A percentile compares a stretch with the other conserved stretches of the same genome.
Conservation (phyloP, 2,888 invertebrate species). For the Schrankia costaestrigalis region DNA sequence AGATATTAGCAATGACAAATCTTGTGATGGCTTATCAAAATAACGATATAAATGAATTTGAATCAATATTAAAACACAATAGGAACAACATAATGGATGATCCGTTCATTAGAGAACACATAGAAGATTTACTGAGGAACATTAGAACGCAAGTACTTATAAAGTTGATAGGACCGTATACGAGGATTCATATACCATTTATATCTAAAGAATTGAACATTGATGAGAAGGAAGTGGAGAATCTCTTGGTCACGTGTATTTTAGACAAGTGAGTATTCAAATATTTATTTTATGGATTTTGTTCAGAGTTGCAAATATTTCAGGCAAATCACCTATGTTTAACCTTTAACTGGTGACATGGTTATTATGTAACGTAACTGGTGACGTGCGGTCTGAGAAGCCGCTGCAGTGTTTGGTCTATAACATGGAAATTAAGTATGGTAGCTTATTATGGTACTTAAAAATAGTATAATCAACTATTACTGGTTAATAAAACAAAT, state of each 20-base stretch:
- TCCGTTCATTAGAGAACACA: constrained; percentile 98
- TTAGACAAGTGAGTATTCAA: constrained; percentile 91
- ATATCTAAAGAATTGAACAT: constrained; percentile 97
- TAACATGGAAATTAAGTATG: too few relatives aligned
- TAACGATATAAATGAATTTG: constrained; percentile 99
- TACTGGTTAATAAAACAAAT: too few relatives aligned
- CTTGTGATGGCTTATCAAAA: constrained; percentile 98
- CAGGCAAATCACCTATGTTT: too few relatives aligned
- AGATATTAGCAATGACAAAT: constrained; percentile 99
- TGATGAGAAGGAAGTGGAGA: constrained; percentile 96
- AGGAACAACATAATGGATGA: constrained; percentile 98
- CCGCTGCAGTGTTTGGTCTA: too few relatives aligned
- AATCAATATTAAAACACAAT: constrained; percentile 96
- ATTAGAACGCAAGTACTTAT: constrained; percentile 98
- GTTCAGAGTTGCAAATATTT: background rate
- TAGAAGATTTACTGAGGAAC: constrained; percentile 97
- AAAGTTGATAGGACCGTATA: constrained; percentile 98
- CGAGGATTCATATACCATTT: constrained; percentile 98
- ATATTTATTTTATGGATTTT: background rate
- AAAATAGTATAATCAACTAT: too few relatives aligned
- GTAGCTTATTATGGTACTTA: too few relatives aligned
- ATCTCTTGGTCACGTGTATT: constrained; percentile 97
- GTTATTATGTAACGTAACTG: too few relatives aligned
- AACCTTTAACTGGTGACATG: too few relatives aligned
- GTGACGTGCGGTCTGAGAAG: too few relatives aligned